Percentiles rank a stretch among this genome's conserved stretches.
Conservation (phyloP, 2,113 vertebrate genomes). For the Sialia sialis region DNA sequence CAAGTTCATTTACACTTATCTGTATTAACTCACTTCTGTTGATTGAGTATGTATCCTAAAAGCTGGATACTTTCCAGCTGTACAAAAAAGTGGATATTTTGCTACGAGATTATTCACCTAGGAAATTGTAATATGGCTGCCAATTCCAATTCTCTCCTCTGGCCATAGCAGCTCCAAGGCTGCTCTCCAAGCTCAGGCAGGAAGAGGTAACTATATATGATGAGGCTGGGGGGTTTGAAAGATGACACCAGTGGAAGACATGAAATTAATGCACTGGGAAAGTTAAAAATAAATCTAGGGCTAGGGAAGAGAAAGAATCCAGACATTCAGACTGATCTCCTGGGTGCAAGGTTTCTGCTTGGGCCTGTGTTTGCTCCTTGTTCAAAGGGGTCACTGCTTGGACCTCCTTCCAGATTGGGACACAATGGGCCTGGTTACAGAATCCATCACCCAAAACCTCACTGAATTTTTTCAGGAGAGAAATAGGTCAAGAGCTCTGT, state of each 20-base stretch:
- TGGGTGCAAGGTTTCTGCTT: not conserved
- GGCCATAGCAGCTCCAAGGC: not conserved
- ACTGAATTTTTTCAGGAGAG: not conserved
- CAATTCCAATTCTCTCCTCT: not conserved
- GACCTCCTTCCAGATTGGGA: not conserved
- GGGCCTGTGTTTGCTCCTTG: not conserved
- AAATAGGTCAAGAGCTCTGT: not conserved
- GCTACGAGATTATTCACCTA: not conserved
- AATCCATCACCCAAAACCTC: not conserved
- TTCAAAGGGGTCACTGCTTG: not conserved
- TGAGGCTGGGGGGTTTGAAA: not conserved
- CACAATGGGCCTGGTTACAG: fast-evolving
- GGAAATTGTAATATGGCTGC: not conserved
- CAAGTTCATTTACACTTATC: not conserved
- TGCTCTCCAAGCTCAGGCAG: not conserved
- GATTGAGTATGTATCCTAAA: not conserved
- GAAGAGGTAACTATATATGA: not conserved
- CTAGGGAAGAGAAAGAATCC: not conserved
- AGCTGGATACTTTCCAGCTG: not conserved
- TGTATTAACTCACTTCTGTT: not conserved
- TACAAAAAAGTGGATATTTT: not conserved
- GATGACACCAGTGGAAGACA: not conserved
- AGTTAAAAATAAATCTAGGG: not conserved
- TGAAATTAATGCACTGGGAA: not conserved
- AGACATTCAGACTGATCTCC: not conserved